Percentiles rank a stretch among this genome's conserved stretches.
Evolutionary conservation across 2,113 vertebrate species (phyloP).

Genomic region (Tapirus terrestris): DNA sequence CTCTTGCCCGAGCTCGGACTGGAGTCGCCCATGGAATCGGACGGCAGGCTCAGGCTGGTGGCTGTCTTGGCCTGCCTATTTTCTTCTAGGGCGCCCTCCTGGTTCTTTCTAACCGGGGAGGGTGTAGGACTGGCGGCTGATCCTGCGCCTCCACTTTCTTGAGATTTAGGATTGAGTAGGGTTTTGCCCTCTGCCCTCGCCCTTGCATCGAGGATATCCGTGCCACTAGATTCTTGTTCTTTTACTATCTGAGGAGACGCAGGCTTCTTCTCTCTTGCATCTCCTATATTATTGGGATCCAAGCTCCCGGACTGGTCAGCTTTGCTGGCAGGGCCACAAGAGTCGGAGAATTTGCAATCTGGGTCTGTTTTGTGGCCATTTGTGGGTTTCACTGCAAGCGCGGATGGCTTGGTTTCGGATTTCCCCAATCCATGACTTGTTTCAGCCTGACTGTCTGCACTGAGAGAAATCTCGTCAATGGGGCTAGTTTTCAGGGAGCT

Average conservation of each 20-base stretch:
- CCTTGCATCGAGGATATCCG: background rate
- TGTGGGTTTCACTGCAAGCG: slow-evolving; percentile 29
- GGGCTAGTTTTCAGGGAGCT: slow-evolving; percentile 78
- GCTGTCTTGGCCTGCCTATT: background rate
- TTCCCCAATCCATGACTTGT: background rate
- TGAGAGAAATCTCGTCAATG: slow-evolving; percentile 85
- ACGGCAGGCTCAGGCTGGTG: slow-evolving; percentile 70
- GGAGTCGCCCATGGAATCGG: slow-evolving; percentile 59
- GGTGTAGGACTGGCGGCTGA: background rate
- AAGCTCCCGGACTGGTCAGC: slow-evolving; percentile 4
- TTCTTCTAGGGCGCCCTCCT: slow-evolving; percentile 16
- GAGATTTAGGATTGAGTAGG: slow-evolving; percentile 60
- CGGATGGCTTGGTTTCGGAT: slow-evolving; percentile 47
- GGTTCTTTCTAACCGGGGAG: slow-evolving; percentile 55
- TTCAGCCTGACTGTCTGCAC: slow-evolving; percentile 72
- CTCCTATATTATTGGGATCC: background rate
- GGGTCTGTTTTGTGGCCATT: background rate
- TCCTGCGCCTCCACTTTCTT: background rate
- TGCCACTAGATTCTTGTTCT: slow-evolving; percentile 44
- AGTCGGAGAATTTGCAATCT: background rate
- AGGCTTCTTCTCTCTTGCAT: slow-evolving; percentile 53
- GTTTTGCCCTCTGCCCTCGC: slow-evolving; percentile 68
- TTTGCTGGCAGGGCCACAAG: background rate
- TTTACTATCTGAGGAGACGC: slow-evolving; percentile 47
- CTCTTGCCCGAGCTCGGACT: slow-evolving; percentile 65